A percentile compares a stretch with the other conserved stretches of the same genome.
Evolutionary conservation across 2,888 invertebrate species (phyloP).

Genomic region (Callyntrura guangdongensis): DNA sequence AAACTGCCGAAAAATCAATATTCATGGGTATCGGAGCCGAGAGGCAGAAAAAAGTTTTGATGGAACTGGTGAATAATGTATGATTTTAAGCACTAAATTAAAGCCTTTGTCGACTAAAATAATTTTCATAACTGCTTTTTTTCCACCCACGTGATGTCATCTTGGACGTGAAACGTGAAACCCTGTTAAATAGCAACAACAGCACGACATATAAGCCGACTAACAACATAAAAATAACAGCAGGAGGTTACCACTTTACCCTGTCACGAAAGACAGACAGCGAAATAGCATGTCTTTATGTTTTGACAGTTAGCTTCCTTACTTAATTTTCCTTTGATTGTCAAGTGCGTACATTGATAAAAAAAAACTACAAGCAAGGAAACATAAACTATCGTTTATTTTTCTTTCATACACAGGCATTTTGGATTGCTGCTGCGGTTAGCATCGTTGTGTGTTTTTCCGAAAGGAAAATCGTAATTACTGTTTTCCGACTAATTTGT

Average conservation of each 20-base stretch:
- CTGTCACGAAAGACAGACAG: constrained; percentile 28
- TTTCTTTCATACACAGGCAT: background rate
- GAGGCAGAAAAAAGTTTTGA: background rate
- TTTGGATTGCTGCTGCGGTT: background rate
- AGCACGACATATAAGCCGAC: background rate
- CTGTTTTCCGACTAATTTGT: background rate
- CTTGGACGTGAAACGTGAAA: background rate
- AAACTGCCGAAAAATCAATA: background rate
- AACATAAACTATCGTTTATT: background rate
- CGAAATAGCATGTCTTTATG: constrained; percentile 4
- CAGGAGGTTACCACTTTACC: constrained; percentile 49
- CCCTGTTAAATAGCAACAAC: background rate
- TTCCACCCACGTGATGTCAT: constrained; percentile 1
- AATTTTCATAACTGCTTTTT: background rate
- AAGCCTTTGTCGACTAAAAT: background rate
- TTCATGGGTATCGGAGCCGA: background rate
- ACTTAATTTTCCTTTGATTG: constrained; percentile 18
- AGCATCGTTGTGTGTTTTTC: too few relatives aligned
- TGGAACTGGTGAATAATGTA: background rate
- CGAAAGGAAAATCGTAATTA: background rate
- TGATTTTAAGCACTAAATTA: background rate
- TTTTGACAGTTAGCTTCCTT: constrained; percentile 28
- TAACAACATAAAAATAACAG: constrained; percentile 26
- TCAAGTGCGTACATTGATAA: background rate
- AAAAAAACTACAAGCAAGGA: background rate